Evolutionary conservation across 2,888 invertebrate genomes (phyloP).

Genomic region (Latheticus oryzae): DNA sequence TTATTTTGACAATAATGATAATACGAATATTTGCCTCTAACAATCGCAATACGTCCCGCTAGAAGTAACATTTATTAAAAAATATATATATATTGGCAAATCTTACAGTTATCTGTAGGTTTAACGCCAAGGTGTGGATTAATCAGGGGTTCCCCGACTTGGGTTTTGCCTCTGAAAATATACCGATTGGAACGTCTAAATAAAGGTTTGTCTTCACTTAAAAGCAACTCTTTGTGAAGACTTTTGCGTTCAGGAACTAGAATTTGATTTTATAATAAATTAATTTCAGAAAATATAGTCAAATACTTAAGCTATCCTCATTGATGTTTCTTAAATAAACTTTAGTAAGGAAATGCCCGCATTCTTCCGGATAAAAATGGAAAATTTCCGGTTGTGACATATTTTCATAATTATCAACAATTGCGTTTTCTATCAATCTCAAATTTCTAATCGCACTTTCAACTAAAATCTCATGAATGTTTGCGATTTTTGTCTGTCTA

Average conservation of each 20-base stretch:
- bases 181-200: slow-evolving; percentile 81
- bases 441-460: slow-evolving; percentile 81
- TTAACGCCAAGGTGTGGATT: slow-evolving; percentile 78
- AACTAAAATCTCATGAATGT: slow-evolving; percentile 79
- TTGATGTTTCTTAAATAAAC: slow-evolving; percentile 75
- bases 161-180: slow-evolving; percentile 67
- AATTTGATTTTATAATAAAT: slow-evolving; percentile 47
- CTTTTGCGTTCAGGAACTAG: slow-evolving; percentile 74
- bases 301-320: slow-evolving; percentile 76
- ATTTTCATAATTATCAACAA: slow-evolving; percentile 69
- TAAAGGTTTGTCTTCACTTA: slow-evolving; percentile 77
- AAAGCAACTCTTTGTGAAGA: slow-evolving; percentile 78
- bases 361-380: slow-evolving; percentile 79
- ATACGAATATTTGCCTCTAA: slow-evolving; percentile 91
- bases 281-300: slow-evolving; percentile 1
- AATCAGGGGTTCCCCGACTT: slow-evolving; percentile 68
- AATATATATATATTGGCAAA: slow-evolving; percentile 3
- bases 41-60: slow-evolving; percentile 69
- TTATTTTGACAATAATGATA: slow-evolving; percentile 97
- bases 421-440: slow-evolving; percentile 72
- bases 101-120: slow-evolving; percentile 57
- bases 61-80: slow-evolving; percentile 51
- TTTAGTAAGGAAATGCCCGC: slow-evolving; percentile 82
- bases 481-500: slow-evolving; percentile 72
- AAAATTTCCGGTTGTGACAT: slow-evolving; percentile 72